Evolutionary conservation across 2,797 vertebrate species (phyloP), one percentile per base, ranked within the genome.

Genomic region (Epinephelus awoara): DNA sequence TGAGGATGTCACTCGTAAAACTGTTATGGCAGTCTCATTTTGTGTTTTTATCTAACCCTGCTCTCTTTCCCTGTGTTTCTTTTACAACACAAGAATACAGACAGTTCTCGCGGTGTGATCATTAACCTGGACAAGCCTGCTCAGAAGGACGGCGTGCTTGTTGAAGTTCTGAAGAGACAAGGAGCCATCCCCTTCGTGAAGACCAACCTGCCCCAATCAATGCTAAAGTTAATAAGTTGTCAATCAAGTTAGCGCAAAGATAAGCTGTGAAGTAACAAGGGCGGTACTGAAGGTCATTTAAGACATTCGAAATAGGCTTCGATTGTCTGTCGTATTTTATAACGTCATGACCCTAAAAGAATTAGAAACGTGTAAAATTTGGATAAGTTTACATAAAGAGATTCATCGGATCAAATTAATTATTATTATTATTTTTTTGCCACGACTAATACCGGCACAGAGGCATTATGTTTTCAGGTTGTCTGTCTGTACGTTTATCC

Each of bases 161-260:
- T 98, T 17, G 90, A 96, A 79, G 97, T 99, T 63, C 89, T 99
- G 85, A 99, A 96, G 95, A 95, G 92, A 77, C 98, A 98, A 88
- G 98, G 98, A 0, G 98, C 98, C 0, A 92, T 99, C 88, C 97
- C 97, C 0, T 99, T 98, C 46, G 96, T 97, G 79, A 97, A 95
- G 90, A 99, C 98, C 86, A 99, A 99, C 11, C 0, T 99, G 29
- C 96, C 97, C 1, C 97, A 99, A 90, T 94, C 94, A 61, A 89
- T 99, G 23, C 54, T 97, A 23, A 98, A 69, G 98, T 99, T 93
- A 91, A 84, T 76, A 0, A 34, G 72, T 78, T 29, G 19, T 49
- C 15, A 21, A 7, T 44, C 0, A 44, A 5, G 2, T 42, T 42
- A 21, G 50, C 1, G 6, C 2, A 18, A 13, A 10, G 4, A 46